Percentiles rank a stretch among this genome's conserved stretches.
Evolutionary conservation across 2,888 invertebrate species (phyloP).

Genomic region (Tolmerus cingulatus): DNA sequence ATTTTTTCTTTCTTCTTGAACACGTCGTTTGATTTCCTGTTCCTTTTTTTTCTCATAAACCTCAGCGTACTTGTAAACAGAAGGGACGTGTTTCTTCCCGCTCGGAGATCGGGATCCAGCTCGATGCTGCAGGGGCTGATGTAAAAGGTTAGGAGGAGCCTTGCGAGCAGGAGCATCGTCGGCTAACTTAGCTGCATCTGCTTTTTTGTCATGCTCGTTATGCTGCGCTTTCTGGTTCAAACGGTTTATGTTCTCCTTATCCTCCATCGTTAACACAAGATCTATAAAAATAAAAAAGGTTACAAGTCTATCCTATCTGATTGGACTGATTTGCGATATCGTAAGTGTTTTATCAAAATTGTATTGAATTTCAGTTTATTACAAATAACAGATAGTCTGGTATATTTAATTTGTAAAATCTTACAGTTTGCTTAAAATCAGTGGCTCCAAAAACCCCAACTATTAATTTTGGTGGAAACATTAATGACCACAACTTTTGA

Average conservation of each 20-base stretch:
- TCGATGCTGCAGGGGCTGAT: background rate
- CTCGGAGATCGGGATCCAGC: background rate
- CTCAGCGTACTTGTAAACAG: slow-evolving; percentile 56
- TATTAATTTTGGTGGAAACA: no score
- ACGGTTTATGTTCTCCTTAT: background rate
- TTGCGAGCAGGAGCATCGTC: background rate
- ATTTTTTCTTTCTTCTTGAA: slow-evolving; percentile 57
- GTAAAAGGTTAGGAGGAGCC: slow-evolving; percentile 39
- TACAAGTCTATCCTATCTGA: no score
- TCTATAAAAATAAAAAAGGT: no score
- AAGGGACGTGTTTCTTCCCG: slow-evolving; percentile 49
- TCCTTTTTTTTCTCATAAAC: slow-evolving; percentile 56
- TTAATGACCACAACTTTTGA: no score
- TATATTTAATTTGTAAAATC: no score
- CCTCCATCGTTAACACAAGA: slow-evolving; percentile 1
- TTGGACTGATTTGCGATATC: no score
- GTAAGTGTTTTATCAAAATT: no score
- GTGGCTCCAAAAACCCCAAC: no score
- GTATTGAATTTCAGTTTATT: no score
- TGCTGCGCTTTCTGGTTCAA: background rate
- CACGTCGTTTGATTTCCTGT: slow-evolving; percentile 51
- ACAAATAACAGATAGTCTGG: no score
- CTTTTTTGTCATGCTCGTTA: background rate
- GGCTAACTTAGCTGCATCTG: background rate
- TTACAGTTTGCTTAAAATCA: no score